These are phyloP conservation scores for Lysiphlebus fabarum DNA, from an alignment of 1,140 invertebrate genomes.

Conservation along the genomic window DNA sequence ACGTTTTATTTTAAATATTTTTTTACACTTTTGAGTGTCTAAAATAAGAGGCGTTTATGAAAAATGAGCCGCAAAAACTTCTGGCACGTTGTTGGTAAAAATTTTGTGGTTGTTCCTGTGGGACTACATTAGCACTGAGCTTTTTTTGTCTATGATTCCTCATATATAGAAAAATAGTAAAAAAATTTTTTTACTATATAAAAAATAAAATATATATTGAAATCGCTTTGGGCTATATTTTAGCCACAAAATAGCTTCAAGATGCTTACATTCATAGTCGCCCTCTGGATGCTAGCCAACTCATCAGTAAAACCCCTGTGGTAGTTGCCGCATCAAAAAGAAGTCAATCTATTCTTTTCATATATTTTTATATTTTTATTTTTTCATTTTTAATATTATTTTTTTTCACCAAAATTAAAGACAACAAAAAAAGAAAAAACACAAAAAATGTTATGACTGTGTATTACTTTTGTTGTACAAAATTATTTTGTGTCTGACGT, in stretches of 20 bases:
- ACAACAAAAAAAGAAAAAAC: too few species aligned
- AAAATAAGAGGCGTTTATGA: slow-evolving; percentile 4
- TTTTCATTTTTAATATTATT: too few species aligned
- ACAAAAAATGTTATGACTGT: too few species aligned
- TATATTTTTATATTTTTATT: too few species aligned
- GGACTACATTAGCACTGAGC: slow-evolving; percentile 6
- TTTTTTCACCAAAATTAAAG: too few species aligned
- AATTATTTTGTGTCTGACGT: too few species aligned
- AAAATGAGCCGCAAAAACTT: slow-evolving; percentile 13
- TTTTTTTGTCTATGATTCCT: not conserved
- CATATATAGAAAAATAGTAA: not conserved
- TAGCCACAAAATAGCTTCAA: slow-evolving; percentile 31
- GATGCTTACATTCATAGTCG: slow-evolving; percentile 29
- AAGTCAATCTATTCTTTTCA: not conserved
- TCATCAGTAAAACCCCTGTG: slow-evolving; percentile 35
- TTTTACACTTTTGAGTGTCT: not conserved
- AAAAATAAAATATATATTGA: slow-evolving; percentile 26
- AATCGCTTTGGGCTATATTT: slow-evolving; percentile 27
- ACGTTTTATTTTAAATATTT: too few species aligned
- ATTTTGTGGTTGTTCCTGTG: not conserved
- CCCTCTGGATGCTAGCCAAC: slow-evolving; percentile 32
- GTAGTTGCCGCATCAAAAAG: slow-evolving; percentile 33
- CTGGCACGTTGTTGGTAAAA: slow-evolving; percentile 1
- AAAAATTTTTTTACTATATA: not conserved
- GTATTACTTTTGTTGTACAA: too few species aligned